phyloP scores from a whole-genome alignment of 2,888 invertebrate species.

The Ernsta delagoae region DNA sequence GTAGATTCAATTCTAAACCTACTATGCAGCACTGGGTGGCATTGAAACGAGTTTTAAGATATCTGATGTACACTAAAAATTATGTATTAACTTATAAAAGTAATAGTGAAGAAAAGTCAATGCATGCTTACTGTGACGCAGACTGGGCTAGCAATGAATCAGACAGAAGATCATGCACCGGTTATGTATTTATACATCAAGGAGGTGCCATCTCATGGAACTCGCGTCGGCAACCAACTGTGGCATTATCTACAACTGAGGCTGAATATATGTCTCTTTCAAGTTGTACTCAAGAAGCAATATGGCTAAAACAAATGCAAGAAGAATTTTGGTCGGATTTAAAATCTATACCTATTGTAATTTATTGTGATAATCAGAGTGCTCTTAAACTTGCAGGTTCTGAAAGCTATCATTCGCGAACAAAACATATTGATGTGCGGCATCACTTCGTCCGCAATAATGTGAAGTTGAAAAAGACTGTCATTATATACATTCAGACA shows the following conservation, averaged over 20 bases:
- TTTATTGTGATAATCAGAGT: constrained; percentile 38
- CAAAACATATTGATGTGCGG: constrained; percentile 8
- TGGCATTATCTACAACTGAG: constrained; percentile 43
- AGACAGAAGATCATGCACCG: constrained; percentile 45
- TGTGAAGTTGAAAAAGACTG: not conserved
- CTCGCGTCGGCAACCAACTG: constrained; percentile 43
- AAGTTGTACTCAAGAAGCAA: constrained; percentile 41
- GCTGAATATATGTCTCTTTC: constrained; percentile 46
- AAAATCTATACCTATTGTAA: not conserved
- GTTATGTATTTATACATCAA: constrained; percentile 47
- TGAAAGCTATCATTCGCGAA: not conserved
- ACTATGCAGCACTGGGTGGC: not conserved
- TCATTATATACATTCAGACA: not conserved
- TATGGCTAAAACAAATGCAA: constrained; percentile 39
- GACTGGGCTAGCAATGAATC: constrained; percentile 44
- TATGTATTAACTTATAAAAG: constrained; percentile 22
- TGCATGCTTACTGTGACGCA: constrained; percentile 44
- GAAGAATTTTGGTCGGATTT: constrained; percentile 29
- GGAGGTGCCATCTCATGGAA: constrained; percentile 48
- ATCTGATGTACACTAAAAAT: constrained; percentile 36
- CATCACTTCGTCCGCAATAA: constrained; percentile 1
- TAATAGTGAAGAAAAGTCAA: constrained; percentile 17
- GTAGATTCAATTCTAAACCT: not conserved
- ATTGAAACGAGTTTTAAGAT: not conserved
- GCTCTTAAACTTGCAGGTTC: constrained; percentile 2